These are phyloP conservation scores for Orius insidiosus DNA, from an alignment of 1,140 invertebrate species.

Conservation along the genomic window DNA sequence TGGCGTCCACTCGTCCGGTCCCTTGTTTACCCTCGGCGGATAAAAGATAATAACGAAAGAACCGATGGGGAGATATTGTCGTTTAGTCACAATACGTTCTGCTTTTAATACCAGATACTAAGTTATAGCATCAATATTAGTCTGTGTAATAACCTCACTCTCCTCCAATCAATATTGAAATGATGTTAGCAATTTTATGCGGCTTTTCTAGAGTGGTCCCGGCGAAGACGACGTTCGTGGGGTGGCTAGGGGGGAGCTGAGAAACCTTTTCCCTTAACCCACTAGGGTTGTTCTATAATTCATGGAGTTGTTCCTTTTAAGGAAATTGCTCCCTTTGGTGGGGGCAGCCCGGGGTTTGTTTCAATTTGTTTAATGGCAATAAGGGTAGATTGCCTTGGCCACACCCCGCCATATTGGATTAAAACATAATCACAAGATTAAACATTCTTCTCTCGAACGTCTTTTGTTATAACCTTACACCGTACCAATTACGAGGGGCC, in stretches of 20 bases:
- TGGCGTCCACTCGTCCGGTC: too few relatives aligned
- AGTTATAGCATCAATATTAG: constrained; percentile 8
- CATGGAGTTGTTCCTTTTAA: constrained; percentile 16
- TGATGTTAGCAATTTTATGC: constrained; percentile 12
- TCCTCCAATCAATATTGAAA: constrained; percentile 8
- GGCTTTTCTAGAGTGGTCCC: constrained; percentile 3
- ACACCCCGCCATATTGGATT: constrained; percentile 16
- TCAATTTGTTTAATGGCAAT: constrained; percentile 16
- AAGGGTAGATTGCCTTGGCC: constrained; percentile 15
- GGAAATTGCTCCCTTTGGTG: constrained; percentile 12
- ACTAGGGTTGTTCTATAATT: constrained; percentile 14
- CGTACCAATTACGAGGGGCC: too few relatives aligned
- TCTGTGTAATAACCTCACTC: constrained; percentile 2
- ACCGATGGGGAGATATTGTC: too few relatives aligned
- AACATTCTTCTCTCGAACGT: constrained; percentile 12
- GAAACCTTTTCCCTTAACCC: constrained; percentile 14
- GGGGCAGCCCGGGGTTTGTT: constrained; percentile 10
- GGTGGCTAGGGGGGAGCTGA: not conserved
- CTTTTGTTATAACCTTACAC: too few relatives aligned
- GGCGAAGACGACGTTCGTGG: too few relatives aligned
- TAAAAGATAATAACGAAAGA: too few relatives aligned
- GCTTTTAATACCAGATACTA: not conserved
- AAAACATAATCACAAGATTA: constrained; percentile 16
- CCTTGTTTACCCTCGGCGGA: too few relatives aligned
- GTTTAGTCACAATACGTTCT: too few relatives aligned